Conservation (phyloP, 2,113 vertebrate species). For the Ammodytes dubius region DNA sequence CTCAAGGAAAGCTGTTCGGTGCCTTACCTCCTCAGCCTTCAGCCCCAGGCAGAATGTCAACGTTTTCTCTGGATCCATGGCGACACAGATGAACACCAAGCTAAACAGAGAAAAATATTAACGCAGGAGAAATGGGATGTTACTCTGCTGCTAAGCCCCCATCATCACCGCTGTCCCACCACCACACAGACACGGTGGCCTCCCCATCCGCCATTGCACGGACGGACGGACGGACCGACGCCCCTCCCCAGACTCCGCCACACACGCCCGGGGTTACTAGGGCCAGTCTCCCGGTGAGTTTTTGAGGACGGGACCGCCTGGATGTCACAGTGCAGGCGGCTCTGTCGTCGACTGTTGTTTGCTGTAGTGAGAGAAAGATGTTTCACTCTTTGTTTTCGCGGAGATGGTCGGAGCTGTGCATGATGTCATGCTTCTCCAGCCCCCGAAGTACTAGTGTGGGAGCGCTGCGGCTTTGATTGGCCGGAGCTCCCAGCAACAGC, state of each 20-base stretch:
- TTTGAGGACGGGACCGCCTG: neutral
- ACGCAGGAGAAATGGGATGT: constrained; percentile 17
- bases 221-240: constrained; percentile 48
- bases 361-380: constrained; percentile 23
- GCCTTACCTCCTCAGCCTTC: constrained; percentile 76
- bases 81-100: constrained; percentile 41
- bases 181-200: constrained; percentile 62
- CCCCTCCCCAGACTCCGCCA: constrained; percentile 61
- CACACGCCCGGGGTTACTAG: constrained; percentile 1
- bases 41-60: constrained; percentile 81
- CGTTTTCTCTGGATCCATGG: constrained; percentile 83
- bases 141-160: constrained; percentile 54
- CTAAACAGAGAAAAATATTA: constrained; percentile 11
- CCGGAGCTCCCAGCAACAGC: constrained; percentile 82
- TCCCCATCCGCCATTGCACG: constrained; percentile 77
- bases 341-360: constrained; percentile 2
- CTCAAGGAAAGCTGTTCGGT: constrained; percentile 13
- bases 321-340: constrained; percentile 15
- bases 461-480: constrained; percentile 76
- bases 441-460: constrained; percentile 51
- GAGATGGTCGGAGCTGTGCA: constrained; percentile 43
- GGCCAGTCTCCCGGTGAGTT: neutral
- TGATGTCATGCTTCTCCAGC: constrained; percentile 79
- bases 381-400: constrained; percentile 50
- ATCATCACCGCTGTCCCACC: constrained; percentile 73